These are phyloP conservation scores for Mesocentrotus franciscanus DNA, from an alignment of 53 echinoderm and acorn worm species.

Conservation along the genomic window DNA sequence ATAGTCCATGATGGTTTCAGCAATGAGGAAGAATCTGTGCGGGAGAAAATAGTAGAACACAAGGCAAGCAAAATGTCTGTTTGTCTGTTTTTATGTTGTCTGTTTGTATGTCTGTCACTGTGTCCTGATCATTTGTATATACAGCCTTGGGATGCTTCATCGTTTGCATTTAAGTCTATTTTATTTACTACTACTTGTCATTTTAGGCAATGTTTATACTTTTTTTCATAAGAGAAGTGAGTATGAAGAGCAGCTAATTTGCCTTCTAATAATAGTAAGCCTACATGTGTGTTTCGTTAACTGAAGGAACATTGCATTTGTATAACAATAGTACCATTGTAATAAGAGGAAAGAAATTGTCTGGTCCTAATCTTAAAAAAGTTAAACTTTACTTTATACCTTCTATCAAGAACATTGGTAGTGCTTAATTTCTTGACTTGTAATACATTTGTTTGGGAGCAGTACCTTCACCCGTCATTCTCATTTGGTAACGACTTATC, in stretches of 20 bases:
- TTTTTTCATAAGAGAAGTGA: no score
- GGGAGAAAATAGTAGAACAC: conserved; percentile 15
- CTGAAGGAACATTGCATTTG: not conserved
- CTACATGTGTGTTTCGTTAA: not conserved
- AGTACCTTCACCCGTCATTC: conserved; percentile 55
- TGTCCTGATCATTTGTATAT: no score
- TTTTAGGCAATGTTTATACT: no score
- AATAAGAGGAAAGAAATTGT: not conserved
- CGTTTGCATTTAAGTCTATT: no score
- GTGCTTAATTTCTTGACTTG: conserved; percentile 6
- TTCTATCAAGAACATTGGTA: not conserved
- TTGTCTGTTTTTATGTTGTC: no score
- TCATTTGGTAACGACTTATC: conserved; percentile 57
- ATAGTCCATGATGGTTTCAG: not conserved
- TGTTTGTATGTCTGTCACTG: not conserved
- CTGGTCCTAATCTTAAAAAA: not conserved
- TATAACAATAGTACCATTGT: not conserved
- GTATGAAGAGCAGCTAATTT: not conserved
- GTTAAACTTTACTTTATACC: not conserved
- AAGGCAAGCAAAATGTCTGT: not conserved
- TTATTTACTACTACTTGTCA: no score
- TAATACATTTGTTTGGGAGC: conserved; percentile 28
- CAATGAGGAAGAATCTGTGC: conserved; percentile 78
- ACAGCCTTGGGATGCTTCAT: no score
- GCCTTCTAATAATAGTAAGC: not conserved